phyloP scores from a whole-genome alignment of 2,888 invertebrate species.

The Didymodactylos carnosus region DNA sequence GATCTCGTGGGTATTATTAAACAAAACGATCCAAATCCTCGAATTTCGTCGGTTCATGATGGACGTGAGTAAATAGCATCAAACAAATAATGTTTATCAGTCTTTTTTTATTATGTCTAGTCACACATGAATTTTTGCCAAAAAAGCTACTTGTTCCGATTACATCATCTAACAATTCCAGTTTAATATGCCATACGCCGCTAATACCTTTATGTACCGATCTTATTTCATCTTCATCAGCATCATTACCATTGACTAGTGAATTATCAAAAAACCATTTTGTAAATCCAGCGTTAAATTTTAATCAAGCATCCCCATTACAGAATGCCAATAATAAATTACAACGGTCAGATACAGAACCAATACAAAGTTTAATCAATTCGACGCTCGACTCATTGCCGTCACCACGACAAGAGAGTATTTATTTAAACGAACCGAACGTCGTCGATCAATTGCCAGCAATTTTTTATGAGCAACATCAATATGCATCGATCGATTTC shows the following conservation, averaged over 20 bases:
- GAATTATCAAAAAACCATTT: no score
- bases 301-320: no score
- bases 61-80: not conserved
- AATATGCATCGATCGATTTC: not conserved
- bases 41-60: constrained; percentile 3
- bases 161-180: not conserved
- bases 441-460: no score
- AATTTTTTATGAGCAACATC: not conserved
- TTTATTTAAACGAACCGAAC: not conserved
- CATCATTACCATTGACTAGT: not conserved
- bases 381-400: not conserved
- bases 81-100: no score
- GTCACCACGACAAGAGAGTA: not conserved
- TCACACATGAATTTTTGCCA: not conserved
- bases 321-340: no score
- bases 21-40: not conserved
- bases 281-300: not conserved
- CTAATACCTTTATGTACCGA: not conserved
- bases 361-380: not conserved
- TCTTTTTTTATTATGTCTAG: not conserved
- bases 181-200: not conserved
- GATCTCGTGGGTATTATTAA: not conserved
- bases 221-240: not conserved
- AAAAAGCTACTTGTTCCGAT: not conserved
- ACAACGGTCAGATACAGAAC: not conserved